A percentile compares a stretch with the other conserved stretches of the same genome.
Evolutionary conservation across 2,888 invertebrate species (phyloP).

Genomic region (Clunio marinus): DNA sequence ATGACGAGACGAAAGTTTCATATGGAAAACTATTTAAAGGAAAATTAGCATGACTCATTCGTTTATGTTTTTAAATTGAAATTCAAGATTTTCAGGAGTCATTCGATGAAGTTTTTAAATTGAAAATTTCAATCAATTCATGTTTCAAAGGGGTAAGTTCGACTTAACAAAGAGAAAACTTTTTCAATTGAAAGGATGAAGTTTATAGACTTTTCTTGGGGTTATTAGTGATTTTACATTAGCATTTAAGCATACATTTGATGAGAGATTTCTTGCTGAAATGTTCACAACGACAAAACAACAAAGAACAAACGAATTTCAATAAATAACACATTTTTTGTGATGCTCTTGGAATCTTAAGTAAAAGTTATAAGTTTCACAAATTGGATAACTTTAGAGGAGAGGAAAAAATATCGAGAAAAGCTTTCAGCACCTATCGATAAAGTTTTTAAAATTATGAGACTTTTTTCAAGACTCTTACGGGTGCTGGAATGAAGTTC

Average conservation of each 20-base stretch:
- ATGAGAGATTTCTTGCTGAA: too few species aligned
- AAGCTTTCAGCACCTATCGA: conserved; percentile 17
- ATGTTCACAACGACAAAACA: too few species aligned
- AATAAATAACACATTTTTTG: too few species aligned
- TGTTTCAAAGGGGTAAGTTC: background rate
- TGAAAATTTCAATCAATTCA: background rate
- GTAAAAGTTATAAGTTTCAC: conserved; percentile 17
- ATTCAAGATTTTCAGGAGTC: conserved; percentile 10
- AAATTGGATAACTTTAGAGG: conserved; percentile 14
- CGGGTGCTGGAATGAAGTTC: background rate
- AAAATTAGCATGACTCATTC: conserved; percentile 17
- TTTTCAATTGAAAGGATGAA: too few species aligned
- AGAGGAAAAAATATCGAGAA: background rate
- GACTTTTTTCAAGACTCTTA: conserved; percentile 1
- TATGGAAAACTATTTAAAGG: background rate
- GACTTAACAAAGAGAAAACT: too few species aligned
- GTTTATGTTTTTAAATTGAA: background rate
- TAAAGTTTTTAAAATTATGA: conserved; percentile 15
- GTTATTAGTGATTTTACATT: too few species aligned
- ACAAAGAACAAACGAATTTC: too few species aligned
- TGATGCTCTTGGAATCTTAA: background rate
- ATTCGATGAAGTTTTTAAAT: background rate
- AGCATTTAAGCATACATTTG: too few species aligned
- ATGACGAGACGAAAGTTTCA: conserved; percentile 6
- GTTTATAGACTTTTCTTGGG: too few species aligned